Percentiles rank a stretch among this genome's conserved stretches.
Conservation (phyloP, 2,797 vertebrate genomes). For the Sphenopsis melanotis region DNA sequence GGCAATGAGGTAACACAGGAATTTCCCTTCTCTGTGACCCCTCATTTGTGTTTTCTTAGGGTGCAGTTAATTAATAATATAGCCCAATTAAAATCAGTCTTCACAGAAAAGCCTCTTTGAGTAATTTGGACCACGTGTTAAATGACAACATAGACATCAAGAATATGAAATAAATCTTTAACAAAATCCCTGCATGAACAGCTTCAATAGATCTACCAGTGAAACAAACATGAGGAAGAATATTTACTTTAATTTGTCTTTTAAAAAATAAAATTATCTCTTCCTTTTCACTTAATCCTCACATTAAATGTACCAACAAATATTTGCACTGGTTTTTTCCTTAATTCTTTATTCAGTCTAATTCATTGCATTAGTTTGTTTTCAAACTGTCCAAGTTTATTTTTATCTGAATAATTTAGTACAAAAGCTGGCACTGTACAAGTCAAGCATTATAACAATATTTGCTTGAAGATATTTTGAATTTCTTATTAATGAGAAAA, state of each 20-base stretch:
- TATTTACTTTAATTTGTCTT: background rate
- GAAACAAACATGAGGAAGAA: background rate
- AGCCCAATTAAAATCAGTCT: background rate
- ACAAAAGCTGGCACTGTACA: background rate
- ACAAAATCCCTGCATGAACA: background rate
- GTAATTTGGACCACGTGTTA: background rate
- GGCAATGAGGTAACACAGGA: background rate
- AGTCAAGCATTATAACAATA: background rate
- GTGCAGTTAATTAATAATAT: background rate
- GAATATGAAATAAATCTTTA: background rate
- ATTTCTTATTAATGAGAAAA: background rate
- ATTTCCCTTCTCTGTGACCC: background rate
- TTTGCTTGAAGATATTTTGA: background rate
- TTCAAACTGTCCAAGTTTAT: background rate
- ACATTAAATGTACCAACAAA: background rate
- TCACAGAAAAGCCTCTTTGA: background rate
- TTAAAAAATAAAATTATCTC: background rate
- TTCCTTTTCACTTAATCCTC: background rate
- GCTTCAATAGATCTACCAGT: background rate
- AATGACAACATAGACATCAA: background rate
- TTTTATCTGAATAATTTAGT: constrained; percentile 25
- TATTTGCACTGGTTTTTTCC: constrained; percentile 12
- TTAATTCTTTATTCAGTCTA: background rate
- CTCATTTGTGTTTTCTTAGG: background rate
- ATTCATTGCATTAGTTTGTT: background rate